These are phyloP conservation scores for Grammomys dolichurus DNA, from an alignment of 2,113 vertebrate genomes.

Conservation along the genomic window DNA sequence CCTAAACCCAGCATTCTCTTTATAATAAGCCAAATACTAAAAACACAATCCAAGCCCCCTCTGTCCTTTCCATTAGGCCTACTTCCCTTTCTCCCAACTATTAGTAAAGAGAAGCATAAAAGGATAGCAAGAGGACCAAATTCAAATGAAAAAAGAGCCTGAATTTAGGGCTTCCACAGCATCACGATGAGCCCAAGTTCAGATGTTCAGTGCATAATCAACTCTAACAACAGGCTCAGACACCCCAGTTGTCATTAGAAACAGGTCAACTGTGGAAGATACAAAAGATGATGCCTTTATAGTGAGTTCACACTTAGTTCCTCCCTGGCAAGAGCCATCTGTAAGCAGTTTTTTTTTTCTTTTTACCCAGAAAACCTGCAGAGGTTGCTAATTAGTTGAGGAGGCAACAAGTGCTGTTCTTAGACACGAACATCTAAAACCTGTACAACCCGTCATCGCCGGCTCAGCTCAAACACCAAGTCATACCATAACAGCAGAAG, in stretches of 20 bases:
- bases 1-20: background rate
- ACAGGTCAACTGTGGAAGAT: background rate
- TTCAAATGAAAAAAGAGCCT: background rate
- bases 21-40: background rate
- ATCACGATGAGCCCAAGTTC: background rate
- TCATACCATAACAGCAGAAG: background rate
- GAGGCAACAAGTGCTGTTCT: background rate
- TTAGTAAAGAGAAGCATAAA: background rate
- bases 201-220: background rate
- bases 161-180: background rate
- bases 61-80: background rate
- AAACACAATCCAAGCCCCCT: background rate
- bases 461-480: background rate
- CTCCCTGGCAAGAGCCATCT: conserved; percentile 19
- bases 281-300: too few species aligned
- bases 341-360: background rate
- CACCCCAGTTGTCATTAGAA: background rate
- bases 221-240: background rate
- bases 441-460: background rate
- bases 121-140: background rate
- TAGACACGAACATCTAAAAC: background rate
- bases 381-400: conserved; percentile 45
- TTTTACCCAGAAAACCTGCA: conserved; percentile 8
- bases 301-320: conserved; percentile 67
- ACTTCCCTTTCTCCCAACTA: background rate